Evolutionary conservation across 2,113 vertebrate genomes (phyloP).

Genomic region (Syrmaticus mikado): DNA sequence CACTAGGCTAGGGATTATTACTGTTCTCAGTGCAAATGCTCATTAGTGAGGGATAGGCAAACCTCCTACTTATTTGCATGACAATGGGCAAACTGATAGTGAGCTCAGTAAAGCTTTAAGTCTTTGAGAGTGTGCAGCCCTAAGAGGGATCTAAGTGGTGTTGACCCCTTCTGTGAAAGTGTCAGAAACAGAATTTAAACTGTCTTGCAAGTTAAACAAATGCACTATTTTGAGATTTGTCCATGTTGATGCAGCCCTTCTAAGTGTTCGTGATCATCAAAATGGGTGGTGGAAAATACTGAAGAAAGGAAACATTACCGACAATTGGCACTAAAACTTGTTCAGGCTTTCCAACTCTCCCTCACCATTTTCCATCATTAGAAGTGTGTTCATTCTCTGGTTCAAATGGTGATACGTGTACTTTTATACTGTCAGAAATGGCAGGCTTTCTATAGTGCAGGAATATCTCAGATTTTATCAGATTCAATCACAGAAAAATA

Average conservation of each 20-base stretch:
- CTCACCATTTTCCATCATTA: background rate
- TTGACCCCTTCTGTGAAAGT: background rate
- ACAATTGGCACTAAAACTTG: background rate
- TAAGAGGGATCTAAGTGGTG: background rate
- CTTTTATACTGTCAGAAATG: background rate
- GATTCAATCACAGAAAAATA: background rate
- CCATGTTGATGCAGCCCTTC: background rate
- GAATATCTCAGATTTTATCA: background rate
- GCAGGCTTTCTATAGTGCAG: background rate
- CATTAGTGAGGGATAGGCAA: slow-evolving; percentile 13
- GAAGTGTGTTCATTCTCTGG: background rate
- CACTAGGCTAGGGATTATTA: background rate
- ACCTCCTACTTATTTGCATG: slow-evolving; percentile 1
- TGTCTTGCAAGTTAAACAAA: background rate
- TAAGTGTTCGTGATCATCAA: background rate
- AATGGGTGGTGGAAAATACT: background rate
- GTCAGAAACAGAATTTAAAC: background rate
- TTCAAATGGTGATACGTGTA: accelerated
- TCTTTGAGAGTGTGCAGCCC: background rate
- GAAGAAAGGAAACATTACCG: background rate
- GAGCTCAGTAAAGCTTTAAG: accelerated
- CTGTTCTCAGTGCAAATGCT: background rate
- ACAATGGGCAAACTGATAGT: background rate
- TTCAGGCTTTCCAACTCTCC: background rate
- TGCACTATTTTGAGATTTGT: background rate